phyloP scores from a whole-genome alignment of 1,140 invertebrate genomes.

The Physella acuta region DNA sequence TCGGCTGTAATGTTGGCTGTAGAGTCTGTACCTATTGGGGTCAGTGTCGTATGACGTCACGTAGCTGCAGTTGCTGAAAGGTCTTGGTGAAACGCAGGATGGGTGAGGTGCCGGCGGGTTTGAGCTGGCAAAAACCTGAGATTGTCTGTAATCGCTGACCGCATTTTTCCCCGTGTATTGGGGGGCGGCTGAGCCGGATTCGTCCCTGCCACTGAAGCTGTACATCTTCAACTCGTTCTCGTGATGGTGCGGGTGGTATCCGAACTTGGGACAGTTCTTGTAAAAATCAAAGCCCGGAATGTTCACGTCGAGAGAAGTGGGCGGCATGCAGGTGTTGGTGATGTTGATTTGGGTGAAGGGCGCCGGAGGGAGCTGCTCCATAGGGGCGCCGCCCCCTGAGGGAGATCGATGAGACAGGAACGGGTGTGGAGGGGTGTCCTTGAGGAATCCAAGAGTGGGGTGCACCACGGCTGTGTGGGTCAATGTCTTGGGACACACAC shows the following conservation, averaged over 20 bases:
- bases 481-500: slow-evolving; percentile 45
- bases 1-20: background rate
- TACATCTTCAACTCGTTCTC: slow-evolving; percentile 1
- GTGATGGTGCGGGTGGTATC: background rate
- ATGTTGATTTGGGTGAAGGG: slow-evolving; percentile 37
- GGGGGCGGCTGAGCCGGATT: background rate
- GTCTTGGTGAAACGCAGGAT: background rate
- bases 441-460: background rate
- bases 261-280: slow-evolving; percentile 2
- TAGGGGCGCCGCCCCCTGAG: background rate
- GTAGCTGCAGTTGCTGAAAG: background rate
- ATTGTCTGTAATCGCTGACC: background rate
- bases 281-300: slow-evolving; percentile 9
- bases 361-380: slow-evolving; percentile 19
- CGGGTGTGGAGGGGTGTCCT: slow-evolving; percentile 7
- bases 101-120: background rate
- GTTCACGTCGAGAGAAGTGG: background rate
- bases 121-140: background rate
- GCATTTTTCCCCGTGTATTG: background rate
- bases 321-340: slow-evolving; percentile 29
- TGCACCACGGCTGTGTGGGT: slow-evolving; percentile 21
- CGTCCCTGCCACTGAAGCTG: background rate
- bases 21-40: background rate
- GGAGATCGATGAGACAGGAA: slow-evolving; percentile 20
- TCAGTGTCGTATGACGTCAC: background rate